Evolutionary conservation across 2,888 invertebrate genomes (phyloP).

Genomic region (Ferrisia virgata): DNA sequence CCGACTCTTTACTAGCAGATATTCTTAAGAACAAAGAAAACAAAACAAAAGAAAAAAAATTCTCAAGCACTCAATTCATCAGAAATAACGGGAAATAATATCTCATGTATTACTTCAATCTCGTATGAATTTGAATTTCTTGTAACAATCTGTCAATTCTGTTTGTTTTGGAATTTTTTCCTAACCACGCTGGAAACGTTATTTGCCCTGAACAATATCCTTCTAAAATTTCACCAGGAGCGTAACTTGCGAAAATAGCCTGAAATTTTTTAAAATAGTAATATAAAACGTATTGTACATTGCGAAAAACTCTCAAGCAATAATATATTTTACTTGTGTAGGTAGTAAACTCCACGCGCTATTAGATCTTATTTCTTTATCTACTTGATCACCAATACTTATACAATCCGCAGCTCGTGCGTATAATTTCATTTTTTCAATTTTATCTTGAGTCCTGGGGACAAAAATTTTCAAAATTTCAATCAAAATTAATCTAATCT

Average conservation of each 20-base stretch:
- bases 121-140: constrained; percentile 82
- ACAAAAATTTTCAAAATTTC: constrained; percentile 19
- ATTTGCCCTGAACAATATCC: constrained; percentile 77
- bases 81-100: not conserved
- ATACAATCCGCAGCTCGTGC: constrained; percentile 82
- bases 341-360: constrained; percentile 88
- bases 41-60: no score
- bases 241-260: constrained; percentile 85
- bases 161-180: constrained; percentile 81
- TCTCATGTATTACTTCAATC: constrained; percentile 62
- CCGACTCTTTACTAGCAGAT: constrained; percentile 74
- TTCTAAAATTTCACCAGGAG: constrained; percentile 81
- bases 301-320: not conserved
- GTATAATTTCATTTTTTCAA: constrained; percentile 65
- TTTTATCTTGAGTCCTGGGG: constrained; percentile 48
- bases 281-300: not conserved
- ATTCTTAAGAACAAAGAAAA: constrained; percentile 59
- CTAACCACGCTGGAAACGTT: constrained; percentile 93
- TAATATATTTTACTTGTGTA: constrained; percentile 54
- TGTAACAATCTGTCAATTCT: constrained; percentile 80
- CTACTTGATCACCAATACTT: constrained; percentile 80
- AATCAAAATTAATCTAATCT: no score
- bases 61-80: no score
- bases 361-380: constrained; percentile 72
- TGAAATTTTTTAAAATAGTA: no score